Evolutionary conservation across 2,888 invertebrate species (phyloP).

Genomic region (Eudemis profundana): DNA sequence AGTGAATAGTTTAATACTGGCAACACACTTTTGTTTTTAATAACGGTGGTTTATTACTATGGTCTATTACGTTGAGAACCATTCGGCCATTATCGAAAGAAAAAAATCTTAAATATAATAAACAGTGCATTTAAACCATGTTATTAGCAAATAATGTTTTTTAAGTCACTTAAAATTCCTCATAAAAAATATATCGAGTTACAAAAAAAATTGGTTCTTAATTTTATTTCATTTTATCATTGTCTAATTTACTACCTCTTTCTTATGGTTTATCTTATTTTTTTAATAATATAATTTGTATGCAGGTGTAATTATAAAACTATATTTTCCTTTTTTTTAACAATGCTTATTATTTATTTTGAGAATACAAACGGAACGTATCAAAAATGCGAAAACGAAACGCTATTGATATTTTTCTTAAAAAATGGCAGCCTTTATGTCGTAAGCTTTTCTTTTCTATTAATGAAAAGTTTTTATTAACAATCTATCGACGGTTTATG

Average conservation of each 20-base stretch:
- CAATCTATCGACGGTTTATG: conserved; percentile 69
- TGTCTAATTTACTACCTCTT: too few relatives aligned
- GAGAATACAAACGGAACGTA: conserved; percentile 31
- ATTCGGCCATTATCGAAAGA: conserved; percentile 1
- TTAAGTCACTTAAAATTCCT: too few relatives aligned
- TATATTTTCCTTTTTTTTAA: neutral
- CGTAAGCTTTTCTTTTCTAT: conserved; percentile 82
- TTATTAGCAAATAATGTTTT: neutral
- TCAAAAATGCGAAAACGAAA: conserved; percentile 39
- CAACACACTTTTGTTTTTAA: conserved; percentile 13
- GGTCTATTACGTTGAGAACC: neutral
- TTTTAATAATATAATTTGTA: too few relatives aligned
- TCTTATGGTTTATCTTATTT: too few relatives aligned
- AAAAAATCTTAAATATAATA: neutral
- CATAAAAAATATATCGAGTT: too few relatives aligned
- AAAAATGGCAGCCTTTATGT: conserved; percentile 84
- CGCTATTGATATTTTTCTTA: conserved; percentile 48
- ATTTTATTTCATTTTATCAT: too few relatives aligned
- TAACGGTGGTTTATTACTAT: conserved; percentile 17
- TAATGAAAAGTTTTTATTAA: conserved; percentile 75
- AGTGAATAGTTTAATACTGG: neutral
- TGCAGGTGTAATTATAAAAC: too few relatives aligned
- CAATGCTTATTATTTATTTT: neutral
- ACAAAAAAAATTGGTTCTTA: too few relatives aligned
- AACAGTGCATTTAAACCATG: neutral